These are phyloP conservation scores for Sebastes aleutianus DNA, from an alignment of 2,797 vertebrate genomes.

Conservation along the genomic window DNA sequence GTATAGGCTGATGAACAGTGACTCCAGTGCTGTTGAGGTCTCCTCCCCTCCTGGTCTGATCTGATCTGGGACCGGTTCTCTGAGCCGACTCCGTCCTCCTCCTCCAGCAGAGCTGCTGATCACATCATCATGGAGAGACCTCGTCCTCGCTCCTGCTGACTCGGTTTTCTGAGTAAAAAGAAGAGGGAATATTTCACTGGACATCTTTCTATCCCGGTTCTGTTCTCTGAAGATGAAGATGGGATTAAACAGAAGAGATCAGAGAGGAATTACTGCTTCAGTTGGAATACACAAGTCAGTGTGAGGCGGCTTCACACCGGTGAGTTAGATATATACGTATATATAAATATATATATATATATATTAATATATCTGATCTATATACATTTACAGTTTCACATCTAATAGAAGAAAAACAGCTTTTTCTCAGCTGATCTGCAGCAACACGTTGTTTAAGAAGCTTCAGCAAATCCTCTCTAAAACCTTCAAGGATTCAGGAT, in stretches of 20 bases:
- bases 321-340: conserved; percentile 21
- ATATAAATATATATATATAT: too few relatives aligned
- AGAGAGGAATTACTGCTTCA: conserved; percentile 21
- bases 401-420: too few relatives aligned
- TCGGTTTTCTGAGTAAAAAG: too few relatives aligned
- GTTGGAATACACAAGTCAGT: conserved; percentile 25
- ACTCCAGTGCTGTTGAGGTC: too few relatives aligned
- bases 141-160: too few relatives aligned
- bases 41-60: too few relatives aligned
- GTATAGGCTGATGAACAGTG: too few relatives aligned
- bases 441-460: not conserved
- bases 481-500: not conserved
- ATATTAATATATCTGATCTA: too few relatives aligned
- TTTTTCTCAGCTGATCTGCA: not conserved
- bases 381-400: not conserved
- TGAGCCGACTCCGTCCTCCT: too few relatives aligned
- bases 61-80: too few relatives aligned
- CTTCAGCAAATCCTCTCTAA: not conserved
- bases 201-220: too few relatives aligned
- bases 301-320: conserved; percentile 67
- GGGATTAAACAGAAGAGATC: conserved; percentile 44
- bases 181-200: too few relatives aligned
- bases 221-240: conserved; percentile 40
- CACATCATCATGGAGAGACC: conserved; percentile 16
- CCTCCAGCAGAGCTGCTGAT: conserved; percentile 4